Evolutionary conservation across 2,797 vertebrate species (phyloP).

Genomic region (Alcedo quadribrachys): DNA sequence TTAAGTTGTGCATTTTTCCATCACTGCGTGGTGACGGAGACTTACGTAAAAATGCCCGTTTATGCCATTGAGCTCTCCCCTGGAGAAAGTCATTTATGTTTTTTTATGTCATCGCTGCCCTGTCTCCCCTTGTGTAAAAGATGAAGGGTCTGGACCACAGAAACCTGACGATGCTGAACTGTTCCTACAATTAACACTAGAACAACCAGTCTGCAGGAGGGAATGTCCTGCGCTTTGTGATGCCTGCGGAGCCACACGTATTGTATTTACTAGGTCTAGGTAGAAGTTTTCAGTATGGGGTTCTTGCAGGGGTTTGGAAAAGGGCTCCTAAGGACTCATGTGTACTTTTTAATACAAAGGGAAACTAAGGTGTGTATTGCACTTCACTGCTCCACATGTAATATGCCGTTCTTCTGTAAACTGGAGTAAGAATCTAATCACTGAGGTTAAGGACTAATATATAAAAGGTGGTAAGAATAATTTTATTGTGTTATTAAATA

Average conservation of each 20-base stretch:
- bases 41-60: not conserved
- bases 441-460: conserved; percentile 44
- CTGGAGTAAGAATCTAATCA: not conserved
- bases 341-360: not conserved
- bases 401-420: not conserved
- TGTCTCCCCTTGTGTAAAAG: not conserved
- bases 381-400: not conserved
- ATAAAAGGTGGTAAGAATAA: conserved; percentile 85
- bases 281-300: not conserved
- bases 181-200: not conserved
- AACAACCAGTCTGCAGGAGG: not conserved
- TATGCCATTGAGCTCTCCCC: not conserved
- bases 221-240: fast-evolving
- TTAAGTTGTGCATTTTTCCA: not conserved
- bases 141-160: not conserved
- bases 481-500: conserved; percentile 94
- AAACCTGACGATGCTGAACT: not conserved
- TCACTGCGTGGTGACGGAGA: not conserved
- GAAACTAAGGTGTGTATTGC: not conserved
- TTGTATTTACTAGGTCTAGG: not conserved
- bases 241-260: not conserved
- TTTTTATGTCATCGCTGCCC: not conserved
- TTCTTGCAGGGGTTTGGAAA: not conserved
- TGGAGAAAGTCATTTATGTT: not conserved
- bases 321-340: not conserved